Evolutionary conservation across 2,888 invertebrate genomes (phyloP), one percentile per base, ranked within the genome.

Genomic region (Idaea straminata): DNA sequence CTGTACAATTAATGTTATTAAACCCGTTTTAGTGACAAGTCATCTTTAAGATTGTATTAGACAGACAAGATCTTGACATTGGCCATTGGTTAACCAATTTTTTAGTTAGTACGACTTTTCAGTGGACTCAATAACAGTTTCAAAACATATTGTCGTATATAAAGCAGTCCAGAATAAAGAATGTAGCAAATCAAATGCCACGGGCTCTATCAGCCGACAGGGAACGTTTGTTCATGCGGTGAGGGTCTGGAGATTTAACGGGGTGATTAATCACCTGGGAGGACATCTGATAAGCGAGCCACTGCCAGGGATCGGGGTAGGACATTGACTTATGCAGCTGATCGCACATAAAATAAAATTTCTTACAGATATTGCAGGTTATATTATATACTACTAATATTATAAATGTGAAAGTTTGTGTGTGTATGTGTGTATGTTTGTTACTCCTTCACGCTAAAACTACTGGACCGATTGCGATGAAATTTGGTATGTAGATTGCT

Each of bases 181-280:
- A 66, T 66, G 63, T 61, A 71, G 66, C 66, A 59, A 67, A 69
- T 68, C 66, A 61, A 62, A 80, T 74, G 75, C 74, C 74, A 71
- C 68, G 67, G 74, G 76, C 76, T 78, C 77, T 81, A 82, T 85
- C 81, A 80, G 77, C 72, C 73, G 77, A 75, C 74, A 71, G 76
- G 73, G 74, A 73, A 74, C 75, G 74, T 77, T 80, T 75, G 76
- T 79, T 74, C 77, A 82, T 80, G 81, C 72, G 77, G 78, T 75
- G 79, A 80, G 82, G 82, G 83, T 81, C 83, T 79, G 77, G 78
- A 86, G 85, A 87, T 84, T 81, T 81, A 83, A 78, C 79, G 74
- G 76, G 82, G 80, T 81, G 84, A 90, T 90, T 87, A 88, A 90
- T 90, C 86, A 89, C 83, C 71, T 77, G 80, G 80, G 83, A 83